A percentile compares a stretch with the other conserved stretches of the same genome.
Conservation (phyloP, 2,113 vertebrate genomes). For the Nesoenas mayeri region DNA sequence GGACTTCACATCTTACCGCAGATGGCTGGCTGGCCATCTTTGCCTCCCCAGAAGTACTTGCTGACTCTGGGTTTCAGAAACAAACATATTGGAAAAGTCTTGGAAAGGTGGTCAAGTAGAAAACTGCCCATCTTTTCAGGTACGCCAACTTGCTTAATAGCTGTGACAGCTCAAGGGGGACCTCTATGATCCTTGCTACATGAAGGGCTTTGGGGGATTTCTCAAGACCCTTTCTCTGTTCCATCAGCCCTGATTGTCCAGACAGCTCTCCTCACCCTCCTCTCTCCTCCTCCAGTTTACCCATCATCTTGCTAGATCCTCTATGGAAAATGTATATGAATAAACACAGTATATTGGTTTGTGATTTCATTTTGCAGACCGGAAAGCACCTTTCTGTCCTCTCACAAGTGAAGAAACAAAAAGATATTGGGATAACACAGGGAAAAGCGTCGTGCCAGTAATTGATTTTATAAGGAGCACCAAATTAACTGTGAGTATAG, state of each 20-base stretch:
- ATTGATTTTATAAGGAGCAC: constrained; percentile 77
- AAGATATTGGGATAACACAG: constrained; percentile 58
- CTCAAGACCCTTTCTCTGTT: neutral
- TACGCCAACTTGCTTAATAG: neutral
- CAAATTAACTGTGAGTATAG: constrained; percentile 69
- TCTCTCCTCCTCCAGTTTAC: neutral
- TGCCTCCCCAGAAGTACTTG: constrained; percentile 56
- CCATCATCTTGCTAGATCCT: neutral
- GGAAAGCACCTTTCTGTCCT: constrained; percentile 53
- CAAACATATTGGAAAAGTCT: constrained; percentile 64
- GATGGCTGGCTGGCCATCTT: constrained; percentile 43
- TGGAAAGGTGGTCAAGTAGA: constrained; percentile 67
- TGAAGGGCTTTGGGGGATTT: accelerated
- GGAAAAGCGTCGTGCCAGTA: constrained; percentile 66
- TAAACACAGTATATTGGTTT: neutral
- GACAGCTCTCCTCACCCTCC: neutral
- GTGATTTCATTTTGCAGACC: constrained; percentile 68
- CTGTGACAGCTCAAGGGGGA: neutral
- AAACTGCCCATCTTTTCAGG: constrained; percentile 71
- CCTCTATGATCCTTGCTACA: neutral
- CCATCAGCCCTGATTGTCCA: neutral
- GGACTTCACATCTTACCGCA: constrained; percentile 72
- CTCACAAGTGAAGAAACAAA: constrained; percentile 48
- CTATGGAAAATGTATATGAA: neutral
- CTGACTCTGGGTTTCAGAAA: constrained; percentile 76